A percentile compares a stretch with the other conserved stretches of the same genome.
Evolutionary conservation across 2,797 vertebrate species (phyloP).

Genomic region (Onychomys torridus): DNA sequence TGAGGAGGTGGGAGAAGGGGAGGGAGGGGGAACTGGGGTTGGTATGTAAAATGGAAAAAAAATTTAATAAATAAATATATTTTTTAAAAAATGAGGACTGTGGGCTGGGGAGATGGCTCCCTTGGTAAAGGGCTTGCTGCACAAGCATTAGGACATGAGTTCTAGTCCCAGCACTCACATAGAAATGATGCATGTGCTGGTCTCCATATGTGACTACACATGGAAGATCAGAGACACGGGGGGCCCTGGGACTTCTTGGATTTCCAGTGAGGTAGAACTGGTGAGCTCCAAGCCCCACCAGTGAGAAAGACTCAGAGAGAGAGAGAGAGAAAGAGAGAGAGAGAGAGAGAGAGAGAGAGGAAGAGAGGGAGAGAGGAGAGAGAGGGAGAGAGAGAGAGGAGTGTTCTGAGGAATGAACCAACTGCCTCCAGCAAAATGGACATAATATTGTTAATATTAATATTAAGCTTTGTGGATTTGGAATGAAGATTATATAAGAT

Average conservation of each 20-base stretch:
- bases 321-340: no score
- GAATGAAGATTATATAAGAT: conserved; percentile 58
- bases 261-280: neutral
- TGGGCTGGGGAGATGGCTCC: neutral
- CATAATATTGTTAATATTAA: conserved; percentile 6
- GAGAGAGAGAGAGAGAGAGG: neutral
- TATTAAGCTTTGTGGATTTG: conserved; percentile 5
- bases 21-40: no score
- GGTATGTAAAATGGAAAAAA: no score
- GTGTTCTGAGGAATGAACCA: neutral
- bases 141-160: neutral
- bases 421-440: conserved; percentile 32
- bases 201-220: no score
- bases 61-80: no score
- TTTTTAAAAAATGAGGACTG: neutral
- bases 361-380: neutral
- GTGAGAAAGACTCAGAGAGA: neutral
- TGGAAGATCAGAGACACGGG: neutral
- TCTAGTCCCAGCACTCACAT: neutral
- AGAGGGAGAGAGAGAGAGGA: no score
- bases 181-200: neutral
- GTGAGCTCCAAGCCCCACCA: neutral
- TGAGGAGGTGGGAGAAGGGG: no score
- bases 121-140: neutral
- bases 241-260: no score